Conservation (phyloP, 2,797 vertebrate genomes). For the Malacoraja senta region DNA sequence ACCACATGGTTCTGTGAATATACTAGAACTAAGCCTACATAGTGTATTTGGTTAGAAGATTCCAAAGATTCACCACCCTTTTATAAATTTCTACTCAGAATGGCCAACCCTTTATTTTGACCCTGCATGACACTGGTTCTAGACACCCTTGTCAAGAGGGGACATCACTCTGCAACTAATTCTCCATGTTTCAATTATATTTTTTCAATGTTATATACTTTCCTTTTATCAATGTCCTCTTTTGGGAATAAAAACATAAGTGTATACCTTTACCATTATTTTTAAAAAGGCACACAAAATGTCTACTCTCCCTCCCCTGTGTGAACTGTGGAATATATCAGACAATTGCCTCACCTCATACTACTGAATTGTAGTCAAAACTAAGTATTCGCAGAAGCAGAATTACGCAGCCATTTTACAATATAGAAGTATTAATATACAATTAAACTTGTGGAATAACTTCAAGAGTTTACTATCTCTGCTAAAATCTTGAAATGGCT, state of each 20-base stretch:
- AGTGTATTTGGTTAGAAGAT: no score
- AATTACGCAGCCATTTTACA: neutral
- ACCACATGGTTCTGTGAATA: neutral
- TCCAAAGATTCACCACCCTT: no score
- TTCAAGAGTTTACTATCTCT: neutral
- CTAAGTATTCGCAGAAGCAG: neutral
- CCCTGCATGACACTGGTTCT: no score
- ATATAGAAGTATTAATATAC: neutral
- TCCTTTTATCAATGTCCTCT: neutral
- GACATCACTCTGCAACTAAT: no score
- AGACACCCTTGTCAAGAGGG: no score
- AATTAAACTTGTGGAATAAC: neutral
- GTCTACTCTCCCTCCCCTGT: neutral
- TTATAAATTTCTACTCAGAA: no score
- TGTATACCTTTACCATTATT: no score
- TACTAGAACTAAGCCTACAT: no score
- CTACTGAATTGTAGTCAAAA: neutral
- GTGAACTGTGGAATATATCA: neutral
- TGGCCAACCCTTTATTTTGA: no score
- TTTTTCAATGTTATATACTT: neutral
- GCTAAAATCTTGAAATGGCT: neutral
- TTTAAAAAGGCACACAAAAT: neutral
- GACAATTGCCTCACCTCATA: neutral
- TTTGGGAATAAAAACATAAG: neutral
- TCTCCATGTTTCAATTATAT: no score